Evolutionary conservation across 2,113 vertebrate genomes (phyloP), one percentile per base, ranked within the genome.

Genomic region (Nesoenas mayeri): DNA sequence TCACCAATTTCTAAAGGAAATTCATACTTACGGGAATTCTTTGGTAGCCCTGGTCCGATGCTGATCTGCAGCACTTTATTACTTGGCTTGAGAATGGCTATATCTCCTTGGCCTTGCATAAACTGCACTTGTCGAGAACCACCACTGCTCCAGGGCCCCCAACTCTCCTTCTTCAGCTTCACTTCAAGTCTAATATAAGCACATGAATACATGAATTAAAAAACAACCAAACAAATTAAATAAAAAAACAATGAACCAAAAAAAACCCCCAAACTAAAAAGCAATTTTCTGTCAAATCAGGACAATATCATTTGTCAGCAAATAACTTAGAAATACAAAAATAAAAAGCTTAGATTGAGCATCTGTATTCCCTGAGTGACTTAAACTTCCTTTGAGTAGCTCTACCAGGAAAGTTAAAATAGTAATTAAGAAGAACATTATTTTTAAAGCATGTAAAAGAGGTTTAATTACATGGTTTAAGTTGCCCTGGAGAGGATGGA

Each of bases 141-240:
- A 15, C 98, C 98, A 0, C 98, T 99, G 40, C 98, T 99, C 99
- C 99, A 98, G 53, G 99, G 99, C 14, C 99, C 99, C 99, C 99
- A 99, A 86, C 97, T 99, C 97, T 99, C 99, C 97, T 99, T 99
- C 94, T 99, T 99, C 97, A 99, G 95, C 96, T 99, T 99, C 97
- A 99, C 87, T 95, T 99, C 99, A 97, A 99, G 98, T 97, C 99
- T 99, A 95, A 40, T 14, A 79, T 11, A 93, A 95, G 65, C 6
- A 32, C 8, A 14, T 6, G 15, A 44, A 71, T 40, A 93, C 31
- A 65, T 2, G 1, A 70, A 54, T n/a, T 21, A 28, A 42, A 54
- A n/a, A 4, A 65, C 31, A 58, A 47, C 44, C 44, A 44, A 44
- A 44, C 44, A 44, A 44, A 44, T 17, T 5, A 18, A 44, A 44